A percentile compares a stretch with the other conserved stretches of the same genome.
Conservation (phyloP, 2,797 vertebrate species). For the Acanthis flammea region DNA sequence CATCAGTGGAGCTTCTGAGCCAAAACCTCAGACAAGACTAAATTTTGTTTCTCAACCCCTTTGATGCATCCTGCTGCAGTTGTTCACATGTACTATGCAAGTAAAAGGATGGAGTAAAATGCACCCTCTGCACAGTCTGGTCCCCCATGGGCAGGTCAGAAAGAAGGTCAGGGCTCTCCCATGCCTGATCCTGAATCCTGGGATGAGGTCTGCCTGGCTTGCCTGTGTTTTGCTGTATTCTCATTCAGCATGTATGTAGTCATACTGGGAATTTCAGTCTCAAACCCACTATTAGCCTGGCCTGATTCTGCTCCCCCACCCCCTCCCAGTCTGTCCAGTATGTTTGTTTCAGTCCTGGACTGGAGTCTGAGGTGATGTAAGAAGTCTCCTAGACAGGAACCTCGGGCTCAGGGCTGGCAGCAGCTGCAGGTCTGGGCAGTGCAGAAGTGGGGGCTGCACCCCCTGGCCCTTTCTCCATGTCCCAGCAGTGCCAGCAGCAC, state of each 20-base stretch:
- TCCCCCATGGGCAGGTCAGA: neutral
- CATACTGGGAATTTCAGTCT: neutral
- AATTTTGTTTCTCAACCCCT: neutral
- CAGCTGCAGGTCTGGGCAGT: neutral
- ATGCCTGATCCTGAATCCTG: neutral
- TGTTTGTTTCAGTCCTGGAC: neutral
- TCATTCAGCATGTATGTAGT: neutral
- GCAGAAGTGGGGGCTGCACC: neutral
- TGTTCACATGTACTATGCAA: neutral
- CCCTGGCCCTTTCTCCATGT: neutral
- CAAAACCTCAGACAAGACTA: neutral
- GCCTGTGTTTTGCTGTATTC: neutral
- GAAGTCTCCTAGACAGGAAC: neutral
- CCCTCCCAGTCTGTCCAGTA: neutral
- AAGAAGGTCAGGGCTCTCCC: neutral
- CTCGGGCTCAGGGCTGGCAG: accelerated
- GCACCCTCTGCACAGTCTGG: neutral
- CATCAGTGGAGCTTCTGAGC: neutral
- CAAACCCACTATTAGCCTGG: neutral
- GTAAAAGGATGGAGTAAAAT: neutral
- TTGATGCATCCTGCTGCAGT: neutral
- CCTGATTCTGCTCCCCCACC: neutral
- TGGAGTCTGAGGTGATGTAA: neutral
- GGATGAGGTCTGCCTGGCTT: neutral
- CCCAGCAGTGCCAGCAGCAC: neutral